phyloP scores from a whole-genome alignment of 2,888 invertebrate genomes.

The Chrysina gloriosa region DNA sequence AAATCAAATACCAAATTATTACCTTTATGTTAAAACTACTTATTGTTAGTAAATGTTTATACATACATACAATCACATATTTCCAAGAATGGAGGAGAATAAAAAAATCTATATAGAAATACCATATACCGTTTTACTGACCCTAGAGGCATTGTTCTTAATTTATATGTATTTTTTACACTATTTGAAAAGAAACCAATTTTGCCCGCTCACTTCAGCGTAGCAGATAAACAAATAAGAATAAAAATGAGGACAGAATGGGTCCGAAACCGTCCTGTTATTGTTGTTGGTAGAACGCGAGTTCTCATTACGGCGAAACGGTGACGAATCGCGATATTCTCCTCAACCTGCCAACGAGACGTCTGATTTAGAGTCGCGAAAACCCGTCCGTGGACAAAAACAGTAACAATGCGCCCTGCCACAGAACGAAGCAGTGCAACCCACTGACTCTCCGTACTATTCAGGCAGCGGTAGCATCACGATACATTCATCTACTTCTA shows the following conservation, averaged over 20 bases:
- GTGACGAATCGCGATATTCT: constrained; percentile 44
- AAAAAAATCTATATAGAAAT: too few relatives aligned
- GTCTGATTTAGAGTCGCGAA: constrained; percentile 54
- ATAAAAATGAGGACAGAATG: constrained; percentile 25
- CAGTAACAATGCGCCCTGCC: constrained; percentile 53
- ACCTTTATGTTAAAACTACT: too few relatives aligned
- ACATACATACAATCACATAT: too few relatives aligned
- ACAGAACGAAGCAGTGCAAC: constrained; percentile 49
- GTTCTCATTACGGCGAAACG: constrained; percentile 38
- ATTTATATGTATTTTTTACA: too few relatives aligned
- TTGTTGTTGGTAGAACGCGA: constrained; percentile 28
- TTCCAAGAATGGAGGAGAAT: too few relatives aligned
- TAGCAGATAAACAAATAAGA: neutral
- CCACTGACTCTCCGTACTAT: constrained; percentile 48
- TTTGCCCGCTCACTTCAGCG: neutral
- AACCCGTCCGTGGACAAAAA: constrained; percentile 57
- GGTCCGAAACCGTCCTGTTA: constrained; percentile 20
- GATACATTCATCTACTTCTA: constrained; percentile 44
- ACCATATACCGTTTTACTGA: too few relatives aligned
- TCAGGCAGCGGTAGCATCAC: constrained; percentile 22
- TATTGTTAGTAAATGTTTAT: too few relatives aligned
- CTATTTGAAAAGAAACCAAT: neutral
- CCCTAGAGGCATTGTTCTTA: too few relatives aligned
- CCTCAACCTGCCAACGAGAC: constrained; percentile 38
- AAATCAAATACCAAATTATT: too few relatives aligned